phyloP scores from a whole-genome alignment of 1,140 invertebrate species.

The Trichonephila clavata region DNA sequence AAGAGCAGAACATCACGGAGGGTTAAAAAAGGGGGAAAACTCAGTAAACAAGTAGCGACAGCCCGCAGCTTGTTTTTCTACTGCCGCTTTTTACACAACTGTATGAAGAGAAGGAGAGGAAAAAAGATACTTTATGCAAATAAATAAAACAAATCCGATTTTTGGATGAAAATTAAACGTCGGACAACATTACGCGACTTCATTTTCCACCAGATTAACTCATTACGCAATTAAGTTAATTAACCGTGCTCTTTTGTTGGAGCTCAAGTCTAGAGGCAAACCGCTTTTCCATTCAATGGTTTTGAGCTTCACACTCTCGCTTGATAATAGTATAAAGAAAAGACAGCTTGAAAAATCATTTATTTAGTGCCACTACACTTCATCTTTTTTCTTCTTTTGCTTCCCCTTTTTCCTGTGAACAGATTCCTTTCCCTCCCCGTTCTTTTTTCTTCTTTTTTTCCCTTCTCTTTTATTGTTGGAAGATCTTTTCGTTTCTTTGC shows the following conservation, averaged over 20 bases:
- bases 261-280: slow-evolving; percentile 40
- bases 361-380: slow-evolving; percentile 71
- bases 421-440: slow-evolving; percentile 2
- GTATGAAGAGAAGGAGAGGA: neutral
- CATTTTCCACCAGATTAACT: slow-evolving; percentile 74
- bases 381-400: slow-evolving; percentile 37
- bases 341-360: slow-evolving; percentile 70
- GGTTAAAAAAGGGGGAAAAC: neutral
- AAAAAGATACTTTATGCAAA: slow-evolving; percentile 57
- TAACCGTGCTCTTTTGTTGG: slow-evolving; percentile 71
- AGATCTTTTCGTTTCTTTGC: slow-evolving; percentile 46
- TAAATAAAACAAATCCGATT: slow-evolving; percentile 63
- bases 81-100: neutral
- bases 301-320: slow-evolving; percentile 51
- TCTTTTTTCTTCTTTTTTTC: neutral
- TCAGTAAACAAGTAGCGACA: slow-evolving; percentile 49
- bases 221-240: slow-evolving; percentile 75
- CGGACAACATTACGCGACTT: slow-evolving; percentile 71
- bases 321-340: slow-evolving; percentile 61
- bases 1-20: neutral
- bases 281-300: slow-evolving; percentile 62
- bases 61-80: slow-evolving; percentile 31
- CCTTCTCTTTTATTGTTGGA: slow-evolving; percentile 47
- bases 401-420: neutral
- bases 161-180: slow-evolving; percentile 74